Evolutionary conservation across 2,113 vertebrate species (phyloP).

Genomic region (Rostratula benghalensis): DNA sequence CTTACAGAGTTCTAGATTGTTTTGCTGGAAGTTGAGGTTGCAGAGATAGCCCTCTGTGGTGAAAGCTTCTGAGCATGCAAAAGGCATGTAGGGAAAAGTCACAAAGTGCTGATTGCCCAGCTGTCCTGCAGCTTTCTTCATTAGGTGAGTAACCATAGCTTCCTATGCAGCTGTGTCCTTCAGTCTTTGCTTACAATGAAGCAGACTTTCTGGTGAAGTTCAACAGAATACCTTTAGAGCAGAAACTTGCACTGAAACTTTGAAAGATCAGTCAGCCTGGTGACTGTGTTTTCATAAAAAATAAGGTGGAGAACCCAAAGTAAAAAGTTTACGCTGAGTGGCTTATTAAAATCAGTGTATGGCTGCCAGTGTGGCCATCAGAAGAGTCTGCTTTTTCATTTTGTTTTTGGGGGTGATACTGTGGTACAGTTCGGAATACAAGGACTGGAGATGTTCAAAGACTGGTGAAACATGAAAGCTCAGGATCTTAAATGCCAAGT

Average conservation of each 20-base stretch:
- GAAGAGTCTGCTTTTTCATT: neutral
- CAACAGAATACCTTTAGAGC: neutral
- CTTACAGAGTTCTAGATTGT: neutral
- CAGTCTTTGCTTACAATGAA: neutral
- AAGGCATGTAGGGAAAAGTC: neutral
- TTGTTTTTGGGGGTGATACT: neutral
- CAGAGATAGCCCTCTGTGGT: neutral
- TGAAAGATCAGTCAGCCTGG: neutral
- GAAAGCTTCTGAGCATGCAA: neutral
- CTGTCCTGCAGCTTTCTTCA: neutral
- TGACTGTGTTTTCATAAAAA: neutral
- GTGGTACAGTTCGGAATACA: neutral
- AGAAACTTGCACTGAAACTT: neutral
- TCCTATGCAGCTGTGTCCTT: neutral
- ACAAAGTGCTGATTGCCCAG: neutral
- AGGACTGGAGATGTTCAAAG: neutral
- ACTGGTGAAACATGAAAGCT: neutral
- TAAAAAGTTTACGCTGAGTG: neutral
- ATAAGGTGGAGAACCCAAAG: neutral
- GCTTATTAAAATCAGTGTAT: neutral
- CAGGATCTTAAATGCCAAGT: neutral
- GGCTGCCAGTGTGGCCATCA: neutral
- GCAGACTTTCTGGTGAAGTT: neutral
- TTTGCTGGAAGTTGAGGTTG: neutral
- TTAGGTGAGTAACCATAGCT: neutral